phyloP scores from a whole-genome alignment of 2,113 vertebrate species.

The Poecile atricapillus region DNA sequence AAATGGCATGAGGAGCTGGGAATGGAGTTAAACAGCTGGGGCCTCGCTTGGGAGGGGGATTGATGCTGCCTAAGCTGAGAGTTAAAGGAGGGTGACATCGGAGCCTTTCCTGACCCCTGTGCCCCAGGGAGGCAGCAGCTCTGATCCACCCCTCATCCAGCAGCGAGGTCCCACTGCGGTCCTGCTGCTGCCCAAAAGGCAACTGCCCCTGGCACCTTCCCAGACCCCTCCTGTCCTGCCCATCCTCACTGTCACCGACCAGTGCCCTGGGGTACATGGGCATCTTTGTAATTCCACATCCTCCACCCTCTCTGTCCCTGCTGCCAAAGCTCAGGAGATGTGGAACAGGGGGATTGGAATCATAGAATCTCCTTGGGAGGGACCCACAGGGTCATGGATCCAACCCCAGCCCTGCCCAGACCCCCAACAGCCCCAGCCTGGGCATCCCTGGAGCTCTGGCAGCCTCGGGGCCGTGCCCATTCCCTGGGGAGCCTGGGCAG shows the following conservation, averaged over 20 bases:
- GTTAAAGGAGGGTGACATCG: fast-evolving
- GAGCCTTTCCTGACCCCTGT: fast-evolving
- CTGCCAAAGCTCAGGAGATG: neutral
- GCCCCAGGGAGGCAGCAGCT: neutral
- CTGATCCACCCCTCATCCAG: neutral
- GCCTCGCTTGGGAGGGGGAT: neutral
- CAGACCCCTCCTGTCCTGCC: neutral
- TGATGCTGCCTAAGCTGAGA: neutral
- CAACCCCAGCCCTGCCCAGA: neutral
- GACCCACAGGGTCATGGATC: neutral
- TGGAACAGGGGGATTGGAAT: neutral
- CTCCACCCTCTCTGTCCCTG: neutral
- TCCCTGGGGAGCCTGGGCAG: neutral
- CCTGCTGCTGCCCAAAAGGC: neutral
- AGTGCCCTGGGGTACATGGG: neutral
- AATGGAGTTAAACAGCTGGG: neutral
- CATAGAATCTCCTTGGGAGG: neutral
- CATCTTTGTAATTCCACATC: neutral
- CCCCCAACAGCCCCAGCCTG: fast-evolving
- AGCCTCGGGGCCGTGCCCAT: neutral
- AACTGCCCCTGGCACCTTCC: neutral
- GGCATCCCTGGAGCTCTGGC: neutral
- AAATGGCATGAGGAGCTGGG: neutral
- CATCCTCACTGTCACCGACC: neutral
- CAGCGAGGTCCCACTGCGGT: fast-evolving